phyloP scores from a whole-genome alignment of 2,888 invertebrate genomes.

The Coremacera marginata region DNA sequence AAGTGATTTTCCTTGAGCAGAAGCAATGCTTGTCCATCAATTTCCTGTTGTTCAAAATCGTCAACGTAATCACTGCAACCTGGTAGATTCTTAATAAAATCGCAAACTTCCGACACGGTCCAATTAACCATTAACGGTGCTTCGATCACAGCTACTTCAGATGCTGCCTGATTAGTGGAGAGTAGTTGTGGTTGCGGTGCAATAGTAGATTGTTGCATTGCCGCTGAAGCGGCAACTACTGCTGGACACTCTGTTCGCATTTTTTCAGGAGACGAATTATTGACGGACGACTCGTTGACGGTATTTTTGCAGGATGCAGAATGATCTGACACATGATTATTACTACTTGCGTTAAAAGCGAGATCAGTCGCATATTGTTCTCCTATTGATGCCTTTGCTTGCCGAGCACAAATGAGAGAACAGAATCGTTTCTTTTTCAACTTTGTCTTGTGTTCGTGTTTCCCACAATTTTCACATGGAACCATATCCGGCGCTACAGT shows the following conservation, averaged over 20 bases:
- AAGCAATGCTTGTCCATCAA: slow-evolving; percentile 94
- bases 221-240: slow-evolving; percentile 37
- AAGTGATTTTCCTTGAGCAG: slow-evolving; percentile 93
- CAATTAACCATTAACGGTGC: slow-evolving; percentile 66
- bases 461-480: slow-evolving; percentile 81
- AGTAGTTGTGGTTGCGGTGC: not conserved
- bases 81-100: slow-evolving; percentile 88
- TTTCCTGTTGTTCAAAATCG: slow-evolving; percentile 94
- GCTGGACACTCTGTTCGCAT: slow-evolving; percentile 39
- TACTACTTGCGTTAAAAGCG: slow-evolving; percentile 25
- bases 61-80: slow-evolving; percentile 94
- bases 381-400: slow-evolving; percentile 67
- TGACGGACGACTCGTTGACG: not conserved
- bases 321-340: not conserved
- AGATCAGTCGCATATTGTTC: slow-evolving; percentile 43
- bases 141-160: slow-evolving; percentile 20
- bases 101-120: slow-evolving; percentile 88
- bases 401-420: slow-evolving; percentile 77
- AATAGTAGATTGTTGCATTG: slow-evolving; percentile 11
- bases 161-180: slow-evolving; percentile 6
- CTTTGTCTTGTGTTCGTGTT: slow-evolving; percentile 74
- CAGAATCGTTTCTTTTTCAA: slow-evolving; percentile 85
- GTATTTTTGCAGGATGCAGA: not conserved
- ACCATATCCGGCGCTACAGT: slow-evolving; percentile 60
- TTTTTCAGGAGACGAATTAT: slow-evolving; percentile 48